phyloP scores from a whole-genome alignment of 2,113 vertebrate genomes.

The Chloebia gouldiae region DNA sequence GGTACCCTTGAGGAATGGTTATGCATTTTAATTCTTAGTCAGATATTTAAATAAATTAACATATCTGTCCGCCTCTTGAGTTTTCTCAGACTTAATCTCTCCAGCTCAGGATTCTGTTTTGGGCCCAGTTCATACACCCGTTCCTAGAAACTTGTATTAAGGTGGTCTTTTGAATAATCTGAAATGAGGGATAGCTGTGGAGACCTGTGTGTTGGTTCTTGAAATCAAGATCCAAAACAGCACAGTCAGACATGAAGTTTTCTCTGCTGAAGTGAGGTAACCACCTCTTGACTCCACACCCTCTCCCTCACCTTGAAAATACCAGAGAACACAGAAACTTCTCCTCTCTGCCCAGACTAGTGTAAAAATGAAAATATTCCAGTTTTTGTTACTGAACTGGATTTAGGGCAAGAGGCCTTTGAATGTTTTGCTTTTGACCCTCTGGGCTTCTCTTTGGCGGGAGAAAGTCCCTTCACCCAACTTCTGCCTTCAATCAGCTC shows the following conservation, averaged over 20 bases:
- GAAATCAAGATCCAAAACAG: neutral
- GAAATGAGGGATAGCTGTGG: neutral
- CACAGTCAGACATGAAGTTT: neutral
- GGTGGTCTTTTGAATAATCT: neutral
- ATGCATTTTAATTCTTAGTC: neutral
- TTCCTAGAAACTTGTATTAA: neutral
- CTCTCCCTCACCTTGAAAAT: neutral
- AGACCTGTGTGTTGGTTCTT: rapidly evolving
- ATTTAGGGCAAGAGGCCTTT: neutral
- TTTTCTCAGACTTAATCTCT: neutral
- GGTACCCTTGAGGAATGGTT: neutral
- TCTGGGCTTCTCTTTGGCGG: rapidly evolving
- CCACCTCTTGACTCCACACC: rapidly evolving
- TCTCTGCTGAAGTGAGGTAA: neutral
- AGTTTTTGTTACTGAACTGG: neutral
- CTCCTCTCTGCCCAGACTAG: rapidly evolving
- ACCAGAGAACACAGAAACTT: neutral
- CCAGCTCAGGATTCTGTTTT: neutral
- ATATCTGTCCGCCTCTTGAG: neutral
- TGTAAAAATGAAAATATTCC: neutral
- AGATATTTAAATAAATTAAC: neutral
- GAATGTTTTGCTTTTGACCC: neutral
- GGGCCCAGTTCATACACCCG: neutral
- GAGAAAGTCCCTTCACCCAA: neutral
- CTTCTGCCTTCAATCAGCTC: neutral